Percentiles rank a stretch among this genome's conserved stretches.
phyloP scores from a whole-genome alignment of 2,113 vertebrate species.

The Carettochelys insculpta region DNA sequence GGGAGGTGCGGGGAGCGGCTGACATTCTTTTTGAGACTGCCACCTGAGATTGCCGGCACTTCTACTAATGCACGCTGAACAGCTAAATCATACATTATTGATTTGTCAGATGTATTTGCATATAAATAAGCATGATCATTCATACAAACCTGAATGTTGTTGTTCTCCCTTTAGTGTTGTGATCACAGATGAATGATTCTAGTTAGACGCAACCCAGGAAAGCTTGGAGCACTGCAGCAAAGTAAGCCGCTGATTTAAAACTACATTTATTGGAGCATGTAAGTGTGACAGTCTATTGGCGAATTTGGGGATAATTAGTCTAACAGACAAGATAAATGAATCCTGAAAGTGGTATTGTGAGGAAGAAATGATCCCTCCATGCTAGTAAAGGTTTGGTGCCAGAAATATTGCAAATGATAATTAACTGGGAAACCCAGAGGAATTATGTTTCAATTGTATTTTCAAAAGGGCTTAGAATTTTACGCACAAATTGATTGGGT shows the following conservation, averaged over 20 bases:
- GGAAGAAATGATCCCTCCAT: constrained; percentile 81
- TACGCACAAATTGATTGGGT: constrained; percentile 88
- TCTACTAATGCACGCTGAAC: constrained; percentile 70
- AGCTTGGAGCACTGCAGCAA: constrained; percentile 70
- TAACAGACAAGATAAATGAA: constrained; percentile 98
- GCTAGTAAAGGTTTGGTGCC: constrained; percentile 83
- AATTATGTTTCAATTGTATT: constrained; percentile 81
- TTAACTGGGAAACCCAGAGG: constrained; percentile 84
- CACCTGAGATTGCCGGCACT: constrained; percentile 66
- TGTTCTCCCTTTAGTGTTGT: constrained; percentile 80
- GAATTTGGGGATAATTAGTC: constrained; percentile 89
- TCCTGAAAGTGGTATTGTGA: constrained; percentile 90
- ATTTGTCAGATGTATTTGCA: constrained; percentile 86
- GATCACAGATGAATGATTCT: constrained; percentile 85
- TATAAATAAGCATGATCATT: constrained; percentile 88
- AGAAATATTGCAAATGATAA: constrained; percentile 94
- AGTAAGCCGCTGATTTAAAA: constrained; percentile 85
- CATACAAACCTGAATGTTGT: constrained; percentile 76
- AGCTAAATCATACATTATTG: constrained; percentile 87
- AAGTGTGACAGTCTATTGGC: constrained; percentile 88
- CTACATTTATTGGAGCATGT: constrained; percentile 88
- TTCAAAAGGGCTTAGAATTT: constrained; percentile 83
- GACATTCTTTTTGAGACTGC: constrained; percentile 52
- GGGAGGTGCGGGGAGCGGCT: not conserved
- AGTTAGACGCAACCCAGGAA: constrained; percentile 82